These are phyloP conservation scores for Percina caprodes DNA, from an alignment of 2,113 vertebrate genomes.

Conservation along the genomic window DNA sequence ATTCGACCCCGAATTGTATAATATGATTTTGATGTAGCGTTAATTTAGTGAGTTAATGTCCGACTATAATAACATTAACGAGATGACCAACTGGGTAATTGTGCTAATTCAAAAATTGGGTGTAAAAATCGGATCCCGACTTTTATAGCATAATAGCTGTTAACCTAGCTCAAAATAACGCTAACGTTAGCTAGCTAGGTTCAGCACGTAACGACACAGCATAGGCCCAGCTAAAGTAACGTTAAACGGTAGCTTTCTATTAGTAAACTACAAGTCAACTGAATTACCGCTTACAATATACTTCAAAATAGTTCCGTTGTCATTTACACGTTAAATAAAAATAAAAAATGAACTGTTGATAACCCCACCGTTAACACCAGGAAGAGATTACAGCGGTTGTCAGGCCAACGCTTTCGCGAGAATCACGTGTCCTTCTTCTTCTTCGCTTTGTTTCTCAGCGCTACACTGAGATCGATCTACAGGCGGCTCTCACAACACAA, in stretches of 20 bases:
- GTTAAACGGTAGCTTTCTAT: neutral
- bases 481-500: neutral
- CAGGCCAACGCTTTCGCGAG: constrained; percentile 60
- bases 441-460: neutral
- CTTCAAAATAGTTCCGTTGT: accelerated
- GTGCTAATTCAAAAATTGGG: no score
- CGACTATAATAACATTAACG: neutral
- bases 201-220: neutral
- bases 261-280: neutral
- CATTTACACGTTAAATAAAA: neutral
- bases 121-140: neutral
- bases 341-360: neutral
- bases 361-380: constrained; percentile 56
- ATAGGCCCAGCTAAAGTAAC: neutral
- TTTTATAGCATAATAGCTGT: neutral
- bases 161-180: neutral
- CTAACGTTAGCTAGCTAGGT: neutral
- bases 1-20: neutral
- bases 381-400: constrained; percentile 61
- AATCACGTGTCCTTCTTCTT: constrained; percentile 62
- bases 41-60: neutral
- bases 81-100: neutral
- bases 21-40: neutral
- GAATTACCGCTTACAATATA: no score
- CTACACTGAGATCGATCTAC: constrained; percentile 50